Evolutionary conservation across 2,113 vertebrate species (phyloP).

Genomic region (Nothoprocta perdicaria): DNA sequence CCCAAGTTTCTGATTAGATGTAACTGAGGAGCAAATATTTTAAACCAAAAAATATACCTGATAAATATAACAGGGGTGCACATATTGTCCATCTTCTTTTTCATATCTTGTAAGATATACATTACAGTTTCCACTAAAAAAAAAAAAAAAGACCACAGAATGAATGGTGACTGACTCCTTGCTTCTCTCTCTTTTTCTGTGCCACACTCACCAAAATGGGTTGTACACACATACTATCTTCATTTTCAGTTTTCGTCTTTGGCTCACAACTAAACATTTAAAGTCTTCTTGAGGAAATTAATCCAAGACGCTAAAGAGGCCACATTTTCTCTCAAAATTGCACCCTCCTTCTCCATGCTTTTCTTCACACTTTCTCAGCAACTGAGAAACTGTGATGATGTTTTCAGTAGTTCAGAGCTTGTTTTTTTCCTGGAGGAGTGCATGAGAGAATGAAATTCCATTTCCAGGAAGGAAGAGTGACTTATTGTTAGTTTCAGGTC

Average conservation of each 20-base stretch:
- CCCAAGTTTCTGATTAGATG: constrained; percentile 22
- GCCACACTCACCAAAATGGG: background rate
- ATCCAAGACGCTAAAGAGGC: background rate
- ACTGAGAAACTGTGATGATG: background rate
- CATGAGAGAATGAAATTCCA: background rate
- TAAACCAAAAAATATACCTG: background rate
- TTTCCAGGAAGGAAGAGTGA: constrained; percentile 23
- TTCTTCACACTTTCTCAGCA: background rate
- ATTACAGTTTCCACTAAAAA: background rate
- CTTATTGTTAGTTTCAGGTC: background rate
- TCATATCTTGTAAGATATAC: fast-evolving
- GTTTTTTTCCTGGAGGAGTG: constrained; percentile 25
- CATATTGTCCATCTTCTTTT: background rate
- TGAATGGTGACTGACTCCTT: background rate
- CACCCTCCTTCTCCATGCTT: background rate
- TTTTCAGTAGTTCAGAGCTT: background rate
- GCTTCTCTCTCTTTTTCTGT: background rate
- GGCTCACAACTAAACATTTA: background rate
- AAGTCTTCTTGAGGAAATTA: background rate
- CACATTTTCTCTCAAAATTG: background rate
- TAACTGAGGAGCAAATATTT: background rate
- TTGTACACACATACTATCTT: fast-evolving
- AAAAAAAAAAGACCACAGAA: background rate
- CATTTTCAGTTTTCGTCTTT: background rate
- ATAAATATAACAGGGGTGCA: background rate